These are phyloP conservation scores for Chauna torquata DNA, from an alignment of 2,113 vertebrate species.

Conservation along the genomic window DNA sequence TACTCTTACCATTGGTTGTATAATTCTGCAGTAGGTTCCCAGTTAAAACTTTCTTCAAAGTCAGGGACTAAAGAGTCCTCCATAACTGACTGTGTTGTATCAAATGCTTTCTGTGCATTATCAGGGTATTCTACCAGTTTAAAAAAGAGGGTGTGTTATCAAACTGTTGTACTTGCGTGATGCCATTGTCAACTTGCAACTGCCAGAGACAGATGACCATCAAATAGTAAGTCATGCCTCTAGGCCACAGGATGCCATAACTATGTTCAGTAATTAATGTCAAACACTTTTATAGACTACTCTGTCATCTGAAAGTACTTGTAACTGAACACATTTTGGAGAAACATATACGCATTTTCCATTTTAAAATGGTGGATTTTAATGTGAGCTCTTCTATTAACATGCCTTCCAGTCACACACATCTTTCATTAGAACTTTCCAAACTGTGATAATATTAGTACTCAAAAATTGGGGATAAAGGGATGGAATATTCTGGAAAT, in stretches of 20 bases:
- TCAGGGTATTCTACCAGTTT: neutral
- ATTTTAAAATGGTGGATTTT: conserved; percentile 3
- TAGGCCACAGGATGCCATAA: neutral
- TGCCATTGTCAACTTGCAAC: neutral
- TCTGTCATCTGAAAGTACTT: neutral
- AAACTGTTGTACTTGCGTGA: neutral
- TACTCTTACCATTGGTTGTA: neutral
- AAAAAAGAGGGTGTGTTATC: neutral
- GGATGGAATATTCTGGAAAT: neutral
- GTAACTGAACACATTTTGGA: neutral
- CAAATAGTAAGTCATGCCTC: neutral
- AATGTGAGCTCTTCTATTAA: neutral
- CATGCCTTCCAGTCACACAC: neutral
- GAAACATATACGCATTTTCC: neutral
- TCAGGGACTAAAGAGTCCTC: neutral
- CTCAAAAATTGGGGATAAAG: neutral
- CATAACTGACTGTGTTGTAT: neutral
- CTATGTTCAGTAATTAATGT: neutral
- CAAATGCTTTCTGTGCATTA: neutral
- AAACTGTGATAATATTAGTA: neutral
- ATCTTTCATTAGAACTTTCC: neutral
- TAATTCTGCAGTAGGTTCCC: neutral
- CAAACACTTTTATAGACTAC: neutral
- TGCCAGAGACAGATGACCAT: neutral
- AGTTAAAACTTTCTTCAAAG: neutral